Conservation (phyloP, 2,113 vertebrate species). For the Trichomycterus rosablanca region DNA sequence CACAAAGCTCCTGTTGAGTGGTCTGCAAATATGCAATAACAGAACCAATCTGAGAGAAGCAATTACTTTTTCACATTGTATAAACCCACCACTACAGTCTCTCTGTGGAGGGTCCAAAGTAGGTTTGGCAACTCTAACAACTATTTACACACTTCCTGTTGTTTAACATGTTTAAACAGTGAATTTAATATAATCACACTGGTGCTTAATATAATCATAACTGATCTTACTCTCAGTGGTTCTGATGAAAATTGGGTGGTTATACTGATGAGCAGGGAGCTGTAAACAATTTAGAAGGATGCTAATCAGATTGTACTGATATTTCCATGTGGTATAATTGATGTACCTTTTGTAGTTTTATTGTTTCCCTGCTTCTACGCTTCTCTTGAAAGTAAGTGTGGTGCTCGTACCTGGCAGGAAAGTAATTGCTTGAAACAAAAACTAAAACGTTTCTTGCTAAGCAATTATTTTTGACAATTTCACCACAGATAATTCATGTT, state of each 20-base stretch:
- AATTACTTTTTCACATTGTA: too few relatives aligned
- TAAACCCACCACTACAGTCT: not conserved
- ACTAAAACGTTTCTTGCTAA: not conserved
- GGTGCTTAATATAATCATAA: conserved; percentile 1
- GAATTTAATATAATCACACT: not conserved
- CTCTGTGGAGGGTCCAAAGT: too few relatives aligned
- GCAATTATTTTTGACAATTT: not conserved
- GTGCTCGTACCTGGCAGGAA: not conserved
- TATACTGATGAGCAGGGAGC: not conserved
- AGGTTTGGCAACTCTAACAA: not conserved
- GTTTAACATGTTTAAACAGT: not conserved
- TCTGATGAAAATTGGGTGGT: not conserved
- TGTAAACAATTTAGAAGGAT: not conserved
- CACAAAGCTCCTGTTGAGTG: too few relatives aligned
- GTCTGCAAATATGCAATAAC: not conserved
- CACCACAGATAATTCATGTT: not conserved
- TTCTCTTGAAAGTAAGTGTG: not conserved
- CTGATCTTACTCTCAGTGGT: not conserved
- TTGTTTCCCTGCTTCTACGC: not conserved
- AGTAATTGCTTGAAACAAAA: not conserved
- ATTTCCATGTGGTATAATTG: not conserved
- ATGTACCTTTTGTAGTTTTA: not conserved
- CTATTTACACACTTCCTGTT: conserved; percentile 9
- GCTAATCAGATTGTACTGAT: not conserved
- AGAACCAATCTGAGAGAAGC: too few relatives aligned